Evolutionary conservation across 2,113 vertebrate species (phyloP).

Genomic region (Phalacrocorax brasilianus): DNA sequence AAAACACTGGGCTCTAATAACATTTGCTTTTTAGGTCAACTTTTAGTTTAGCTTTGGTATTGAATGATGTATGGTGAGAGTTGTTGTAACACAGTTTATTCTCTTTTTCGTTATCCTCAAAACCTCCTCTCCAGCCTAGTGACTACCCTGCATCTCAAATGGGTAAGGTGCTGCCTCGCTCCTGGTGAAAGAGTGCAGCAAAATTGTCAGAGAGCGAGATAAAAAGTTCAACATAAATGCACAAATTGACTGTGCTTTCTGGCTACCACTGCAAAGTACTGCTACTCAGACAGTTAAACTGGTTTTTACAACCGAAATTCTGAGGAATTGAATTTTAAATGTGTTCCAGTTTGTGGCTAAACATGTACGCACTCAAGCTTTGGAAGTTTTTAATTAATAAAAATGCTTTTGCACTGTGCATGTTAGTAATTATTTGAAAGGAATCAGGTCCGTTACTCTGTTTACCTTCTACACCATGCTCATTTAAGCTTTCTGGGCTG

Average conservation of each 20-base stretch:
- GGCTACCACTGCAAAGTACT: not conserved
- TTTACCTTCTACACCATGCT: not conserved
- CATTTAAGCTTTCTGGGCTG: not conserved
- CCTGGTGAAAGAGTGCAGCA: not conserved
- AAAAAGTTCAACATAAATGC: not conserved
- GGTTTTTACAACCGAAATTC: not conserved
- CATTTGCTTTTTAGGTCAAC: not conserved
- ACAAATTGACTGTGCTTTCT: not conserved
- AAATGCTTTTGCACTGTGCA: not conserved
- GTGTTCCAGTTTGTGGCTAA: not conserved
- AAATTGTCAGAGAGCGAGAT: too few species aligned
- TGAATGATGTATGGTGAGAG: not conserved
- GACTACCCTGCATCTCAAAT: too few species aligned
- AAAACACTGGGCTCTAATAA: not conserved
- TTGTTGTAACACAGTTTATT: not conserved
- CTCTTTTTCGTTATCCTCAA: not conserved
- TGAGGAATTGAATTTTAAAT: not conserved
- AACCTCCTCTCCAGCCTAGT: not conserved
- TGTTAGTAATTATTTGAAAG: not conserved
- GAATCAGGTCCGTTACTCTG: not conserved
- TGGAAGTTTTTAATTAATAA: not conserved
- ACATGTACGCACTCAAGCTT: rapidly evolving
- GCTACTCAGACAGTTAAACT: not conserved
- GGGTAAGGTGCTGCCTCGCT: not conserved
- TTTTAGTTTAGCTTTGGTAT: not conserved